Percentiles rank a stretch among this genome's conserved stretches.
These are phyloP conservation scores for Sternotherus odoratus DNA, from an alignment of 2,797 vertebrate genomes.

Conservation along the genomic window DNA sequence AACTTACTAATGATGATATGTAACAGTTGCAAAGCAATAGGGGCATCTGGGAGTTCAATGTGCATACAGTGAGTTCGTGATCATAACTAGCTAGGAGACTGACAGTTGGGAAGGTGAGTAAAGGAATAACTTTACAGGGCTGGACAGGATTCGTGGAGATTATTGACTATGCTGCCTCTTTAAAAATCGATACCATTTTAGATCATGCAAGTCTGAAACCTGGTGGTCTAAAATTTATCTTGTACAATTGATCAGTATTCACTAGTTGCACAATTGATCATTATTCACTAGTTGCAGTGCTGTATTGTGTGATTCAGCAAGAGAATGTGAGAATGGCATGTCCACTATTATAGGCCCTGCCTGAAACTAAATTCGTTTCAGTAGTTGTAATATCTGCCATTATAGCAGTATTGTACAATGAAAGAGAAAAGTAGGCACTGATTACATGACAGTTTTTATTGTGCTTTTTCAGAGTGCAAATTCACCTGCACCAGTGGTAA, in stretches of 20 bases:
- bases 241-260: accelerated
- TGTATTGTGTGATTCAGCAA: neutral
- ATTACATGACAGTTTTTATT: conserved; percentile 45
- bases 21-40: neutral
- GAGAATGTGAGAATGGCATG: neutral
- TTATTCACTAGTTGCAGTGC: neutral
- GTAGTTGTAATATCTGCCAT: neutral
- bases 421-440: neutral
- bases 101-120: conserved; percentile 47
- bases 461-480: conserved; percentile 91
- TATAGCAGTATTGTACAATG: neutral
- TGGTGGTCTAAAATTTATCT: neutral
- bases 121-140: conserved; percentile 52
- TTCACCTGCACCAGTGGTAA: conserved; percentile 97
- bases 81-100: conserved; percentile 58
- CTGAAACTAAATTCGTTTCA: neutral
- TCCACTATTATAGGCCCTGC: neutral
- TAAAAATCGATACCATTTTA: conserved; percentile 24
- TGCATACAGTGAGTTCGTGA: neutral
- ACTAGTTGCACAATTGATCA: accelerated
- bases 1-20: neutral
- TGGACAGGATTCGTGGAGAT: conserved; percentile 43
- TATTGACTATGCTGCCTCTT: neutral
- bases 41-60: conserved; percentile 16
- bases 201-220: neutral